These are phyloP conservation scores for Littorina saxatilis DNA, from an alignment of 1,140 invertebrate genomes.

Conservation along the genomic window DNA sequence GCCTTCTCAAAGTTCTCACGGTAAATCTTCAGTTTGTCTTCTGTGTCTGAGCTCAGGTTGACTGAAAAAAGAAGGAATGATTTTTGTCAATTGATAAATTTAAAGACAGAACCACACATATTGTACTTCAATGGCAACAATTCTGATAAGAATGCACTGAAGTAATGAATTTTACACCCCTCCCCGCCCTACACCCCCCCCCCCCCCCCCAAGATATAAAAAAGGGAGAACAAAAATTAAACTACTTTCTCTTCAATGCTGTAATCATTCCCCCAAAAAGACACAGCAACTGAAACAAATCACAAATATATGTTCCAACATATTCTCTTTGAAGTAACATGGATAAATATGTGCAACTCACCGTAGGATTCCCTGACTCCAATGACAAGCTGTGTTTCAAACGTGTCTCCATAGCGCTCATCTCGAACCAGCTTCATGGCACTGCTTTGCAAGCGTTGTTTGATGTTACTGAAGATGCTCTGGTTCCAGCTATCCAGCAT, in stretches of 20 bases:
- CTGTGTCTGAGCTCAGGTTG: slow-evolving; percentile 95
- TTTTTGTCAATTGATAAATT: background rate
- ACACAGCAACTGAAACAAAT: too few relatives aligned
- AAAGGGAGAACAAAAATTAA: background rate
- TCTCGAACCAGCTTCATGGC: slow-evolving; percentile 98
- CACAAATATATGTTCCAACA: too few relatives aligned
- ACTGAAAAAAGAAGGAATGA: slow-evolving; percentile 82
- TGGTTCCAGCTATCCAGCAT: slow-evolving; percentile 99
- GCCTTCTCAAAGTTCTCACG: slow-evolving; percentile 97
- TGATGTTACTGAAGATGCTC: slow-evolving; percentile 96
- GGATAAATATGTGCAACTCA: too few relatives aligned
- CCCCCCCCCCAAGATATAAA: too few relatives aligned
- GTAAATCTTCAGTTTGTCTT: slow-evolving; percentile 96
- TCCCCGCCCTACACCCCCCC: too few relatives aligned
- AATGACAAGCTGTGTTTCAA: slow-evolving; percentile 97
- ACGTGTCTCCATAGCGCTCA: slow-evolving; percentile 97
- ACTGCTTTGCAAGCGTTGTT: slow-evolving; percentile 94
- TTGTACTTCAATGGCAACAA: too few relatives aligned
- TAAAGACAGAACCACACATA: background rate
- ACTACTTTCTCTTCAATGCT: too few relatives aligned
- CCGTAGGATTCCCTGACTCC: slow-evolving; percentile 97
- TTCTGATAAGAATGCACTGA: background rate
- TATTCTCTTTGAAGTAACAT: too few relatives aligned
- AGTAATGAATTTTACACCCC: too few relatives aligned
- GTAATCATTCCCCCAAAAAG: too few relatives aligned